A percentile compares a stretch with the other conserved stretches of the same genome.
phyloP scores from a whole-genome alignment of 2,113 vertebrate genomes.

The Pterocles burchelli region DNA sequence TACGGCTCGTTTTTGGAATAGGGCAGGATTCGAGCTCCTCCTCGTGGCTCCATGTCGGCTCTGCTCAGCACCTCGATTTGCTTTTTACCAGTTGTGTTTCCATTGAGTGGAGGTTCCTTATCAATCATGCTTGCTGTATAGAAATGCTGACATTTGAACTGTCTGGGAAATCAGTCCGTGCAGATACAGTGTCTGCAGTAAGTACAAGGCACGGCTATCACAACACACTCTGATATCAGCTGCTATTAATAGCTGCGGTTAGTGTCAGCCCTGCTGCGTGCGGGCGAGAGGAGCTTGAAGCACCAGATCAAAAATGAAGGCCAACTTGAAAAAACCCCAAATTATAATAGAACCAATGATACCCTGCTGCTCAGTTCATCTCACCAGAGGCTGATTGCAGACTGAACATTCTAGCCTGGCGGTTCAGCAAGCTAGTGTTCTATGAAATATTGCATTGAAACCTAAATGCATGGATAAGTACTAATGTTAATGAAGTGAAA shows the following conservation, averaged over 20 bases:
- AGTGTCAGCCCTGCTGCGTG: background rate
- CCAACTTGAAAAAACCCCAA: background rate
- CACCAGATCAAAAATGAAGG: background rate
- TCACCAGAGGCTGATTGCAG: background rate
- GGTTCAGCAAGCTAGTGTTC: background rate
- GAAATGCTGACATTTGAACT: background rate
- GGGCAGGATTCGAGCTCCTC: conserved; percentile 34
- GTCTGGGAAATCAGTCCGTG: background rate
- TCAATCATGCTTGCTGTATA: background rate
- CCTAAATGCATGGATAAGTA: background rate
- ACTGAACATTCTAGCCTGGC: background rate
- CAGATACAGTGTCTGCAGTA: background rate
- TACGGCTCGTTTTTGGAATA: accelerated
- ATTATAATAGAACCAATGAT: background rate
- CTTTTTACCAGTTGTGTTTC: background rate
- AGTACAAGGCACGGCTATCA: background rate
- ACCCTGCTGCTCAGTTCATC: background rate
- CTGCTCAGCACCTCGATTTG: background rate
- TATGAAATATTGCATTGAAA: background rate
- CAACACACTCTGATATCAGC: background rate
- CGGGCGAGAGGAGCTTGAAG: background rate
- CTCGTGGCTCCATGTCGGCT: background rate
- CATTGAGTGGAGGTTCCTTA: background rate
- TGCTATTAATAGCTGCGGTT: background rate
- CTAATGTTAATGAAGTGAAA: background rate